These are phyloP conservation scores for Eristalis arbustorum DNA, from an alignment of 2,888 invertebrate genomes.

Conservation along the genomic window DNA sequence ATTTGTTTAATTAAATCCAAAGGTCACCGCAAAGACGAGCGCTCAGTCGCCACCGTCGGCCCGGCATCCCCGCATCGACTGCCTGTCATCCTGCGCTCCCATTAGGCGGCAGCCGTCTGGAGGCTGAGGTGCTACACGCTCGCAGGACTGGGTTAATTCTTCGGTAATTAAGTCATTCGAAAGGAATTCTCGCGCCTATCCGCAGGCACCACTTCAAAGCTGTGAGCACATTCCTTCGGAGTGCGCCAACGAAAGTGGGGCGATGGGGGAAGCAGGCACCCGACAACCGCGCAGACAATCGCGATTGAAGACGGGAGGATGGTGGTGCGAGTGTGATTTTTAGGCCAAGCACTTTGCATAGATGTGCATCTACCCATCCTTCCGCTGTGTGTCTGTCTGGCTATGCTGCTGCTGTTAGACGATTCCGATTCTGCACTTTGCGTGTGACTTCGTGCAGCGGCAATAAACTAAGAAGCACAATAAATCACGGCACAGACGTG, in stretches of 20 bases:
- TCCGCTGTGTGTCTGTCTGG: background rate
- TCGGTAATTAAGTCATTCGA: constrained; percentile 63
- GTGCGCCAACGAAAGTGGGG: constrained; percentile 16
- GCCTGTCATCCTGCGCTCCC: constrained; percentile 24
- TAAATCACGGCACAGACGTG: constrained; percentile 51
- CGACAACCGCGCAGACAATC: constrained; percentile 1
- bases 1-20: constrained; percentile 68
- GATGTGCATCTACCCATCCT: constrained; percentile 9
- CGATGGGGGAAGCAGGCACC: too few species aligned
- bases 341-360: constrained; percentile 57
- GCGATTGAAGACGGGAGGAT: constrained; percentile 7
- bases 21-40: constrained; percentile 53
- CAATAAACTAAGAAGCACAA: constrained; percentile 62
- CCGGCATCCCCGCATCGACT: constrained; percentile 16
- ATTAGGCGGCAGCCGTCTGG: constrained; percentile 11
- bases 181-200: constrained; percentile 50
- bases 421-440: constrained; percentile 52
- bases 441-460: constrained; percentile 44
- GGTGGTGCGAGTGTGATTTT: constrained; percentile 59
- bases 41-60: background rate
- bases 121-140: constrained; percentile 36
- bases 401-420: constrained; percentile 13
- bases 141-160: constrained; percentile 62
- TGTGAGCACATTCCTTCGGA: constrained; percentile 34
- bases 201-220: constrained; percentile 44